Conservation (phyloP, 2,797 vertebrate genomes). For the Ataeniobius toweri region DNA sequence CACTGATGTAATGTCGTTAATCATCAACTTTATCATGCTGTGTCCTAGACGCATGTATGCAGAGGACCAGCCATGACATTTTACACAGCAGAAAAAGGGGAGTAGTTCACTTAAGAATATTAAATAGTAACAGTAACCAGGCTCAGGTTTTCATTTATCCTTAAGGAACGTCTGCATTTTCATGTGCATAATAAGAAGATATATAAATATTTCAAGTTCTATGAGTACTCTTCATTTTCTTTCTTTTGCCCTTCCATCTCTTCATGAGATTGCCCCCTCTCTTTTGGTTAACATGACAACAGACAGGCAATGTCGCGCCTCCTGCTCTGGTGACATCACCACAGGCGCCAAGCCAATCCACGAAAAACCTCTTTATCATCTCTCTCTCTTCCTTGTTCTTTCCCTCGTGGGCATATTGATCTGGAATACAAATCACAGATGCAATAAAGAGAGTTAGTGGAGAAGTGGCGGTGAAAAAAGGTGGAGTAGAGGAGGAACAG, state of each 20-base stretch:
- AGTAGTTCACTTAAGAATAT: not conserved
- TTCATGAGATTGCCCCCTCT: conserved; percentile 48
- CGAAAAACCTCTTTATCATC: conserved; percentile 47
- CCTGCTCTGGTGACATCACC: conserved; percentile 73
- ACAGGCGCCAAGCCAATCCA: conserved; percentile 65
- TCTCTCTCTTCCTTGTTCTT: conserved; percentile 21
- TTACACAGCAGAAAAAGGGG: conserved; percentile 28
- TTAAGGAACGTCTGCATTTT: conserved; percentile 1
- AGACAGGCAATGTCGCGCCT: conserved; percentile 67
- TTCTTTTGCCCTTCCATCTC: conserved; percentile 18
- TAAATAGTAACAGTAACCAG: conserved; percentile 11
- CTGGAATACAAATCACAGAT: conserved; percentile 68
- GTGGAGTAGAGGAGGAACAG: not conserved
- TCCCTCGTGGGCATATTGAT: conserved; percentile 63
- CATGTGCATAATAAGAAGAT: conserved; percentile 3
- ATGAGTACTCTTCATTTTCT: conserved; percentile 11
- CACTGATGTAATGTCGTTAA: conserved; percentile 69
- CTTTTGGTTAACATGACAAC: conserved; percentile 78
- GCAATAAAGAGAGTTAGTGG: conserved; percentile 28
- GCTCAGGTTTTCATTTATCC: conserved; percentile 12
- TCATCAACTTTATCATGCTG: conserved; percentile 72
- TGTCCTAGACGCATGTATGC: conserved; percentile 36
- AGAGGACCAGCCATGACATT: conserved; percentile 43
- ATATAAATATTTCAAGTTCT: conserved; percentile 19
- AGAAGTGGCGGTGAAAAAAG: conserved; percentile 21